These are phyloP conservation scores for Lepidurus couesii DNA, from an alignment of 1,140 invertebrate species.

Conservation along the genomic window DNA sequence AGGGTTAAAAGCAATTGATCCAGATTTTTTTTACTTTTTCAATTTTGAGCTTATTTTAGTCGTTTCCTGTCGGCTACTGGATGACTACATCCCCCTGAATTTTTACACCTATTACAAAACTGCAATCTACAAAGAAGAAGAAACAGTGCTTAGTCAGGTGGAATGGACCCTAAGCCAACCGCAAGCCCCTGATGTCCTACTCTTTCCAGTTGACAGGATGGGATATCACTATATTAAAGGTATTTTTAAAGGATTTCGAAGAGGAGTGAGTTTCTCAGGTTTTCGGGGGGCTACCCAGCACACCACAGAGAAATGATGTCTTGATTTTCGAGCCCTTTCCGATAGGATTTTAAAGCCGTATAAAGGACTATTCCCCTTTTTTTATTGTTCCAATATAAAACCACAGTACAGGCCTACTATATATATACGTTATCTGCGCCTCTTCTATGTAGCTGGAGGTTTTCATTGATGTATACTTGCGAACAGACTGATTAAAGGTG, in stretches of 20 bases:
- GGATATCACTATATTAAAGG: not conserved
- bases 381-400: too few species aligned
- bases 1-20: not conserved
- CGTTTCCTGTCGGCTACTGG: not conserved
- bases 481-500: not conserved
- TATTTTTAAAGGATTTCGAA: too few species aligned
- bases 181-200: not conserved
- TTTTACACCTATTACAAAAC: not conserved
- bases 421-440: not conserved
- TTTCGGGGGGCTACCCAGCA: too few species aligned
- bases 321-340: too few species aligned
- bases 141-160: constrained; percentile 19
- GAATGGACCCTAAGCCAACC: not conserved
- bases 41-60: not conserved
- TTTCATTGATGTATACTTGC: not conserved
- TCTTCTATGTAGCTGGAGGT: not conserved
- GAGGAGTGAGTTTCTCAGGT: too few species aligned
- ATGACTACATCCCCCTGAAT: not conserved
- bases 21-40: not conserved
- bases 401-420: not conserved
- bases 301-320: too few species aligned
- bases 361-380: too few species aligned
- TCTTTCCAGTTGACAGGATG: not conserved
- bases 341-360: too few species aligned
- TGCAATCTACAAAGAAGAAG: not conserved